Evolutionary conservation across 2,113 vertebrate species (phyloP).

Genomic region (Pica pica): DNA sequence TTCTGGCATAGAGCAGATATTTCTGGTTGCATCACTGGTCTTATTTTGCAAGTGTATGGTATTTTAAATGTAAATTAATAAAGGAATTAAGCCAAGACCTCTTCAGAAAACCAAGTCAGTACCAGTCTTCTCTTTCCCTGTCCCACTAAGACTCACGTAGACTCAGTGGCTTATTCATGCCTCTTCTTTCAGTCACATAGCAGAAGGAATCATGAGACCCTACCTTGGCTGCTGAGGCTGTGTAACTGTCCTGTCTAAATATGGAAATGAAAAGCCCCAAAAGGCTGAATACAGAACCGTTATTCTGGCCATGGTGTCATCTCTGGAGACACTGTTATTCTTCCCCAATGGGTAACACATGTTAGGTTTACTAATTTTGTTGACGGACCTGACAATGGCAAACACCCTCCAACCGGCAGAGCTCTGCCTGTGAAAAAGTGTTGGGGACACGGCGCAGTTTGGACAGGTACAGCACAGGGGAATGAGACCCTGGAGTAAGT

Average conservation of each 20-base stretch:
- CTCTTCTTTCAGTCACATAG: background rate
- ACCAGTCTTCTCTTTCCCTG: background rate
- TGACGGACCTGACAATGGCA: background rate
- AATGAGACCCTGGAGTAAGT: background rate
- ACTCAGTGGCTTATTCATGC: background rate
- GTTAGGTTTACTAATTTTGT: background rate
- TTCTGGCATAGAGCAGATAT: background rate
- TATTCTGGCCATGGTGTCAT: background rate
- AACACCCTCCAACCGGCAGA: background rate
- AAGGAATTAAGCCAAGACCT: background rate
- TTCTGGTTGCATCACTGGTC: background rate
- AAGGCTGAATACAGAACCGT: background rate
- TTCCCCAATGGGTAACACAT: background rate
- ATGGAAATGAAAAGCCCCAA: background rate
- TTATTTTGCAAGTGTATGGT: background rate
- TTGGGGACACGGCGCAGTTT: accelerated
- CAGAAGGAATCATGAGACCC: background rate
- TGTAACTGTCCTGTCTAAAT: background rate
- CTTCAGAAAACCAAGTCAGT: background rate
- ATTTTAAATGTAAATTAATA: background rate
- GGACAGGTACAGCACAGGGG: accelerated
- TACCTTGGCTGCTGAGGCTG: background rate
- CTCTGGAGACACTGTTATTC: background rate
- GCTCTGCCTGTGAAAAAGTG: background rate
- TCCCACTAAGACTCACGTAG: background rate